Conservation (phyloP, 2,888 invertebrate species). For the Caenorhabditis uteleia region DNA sequence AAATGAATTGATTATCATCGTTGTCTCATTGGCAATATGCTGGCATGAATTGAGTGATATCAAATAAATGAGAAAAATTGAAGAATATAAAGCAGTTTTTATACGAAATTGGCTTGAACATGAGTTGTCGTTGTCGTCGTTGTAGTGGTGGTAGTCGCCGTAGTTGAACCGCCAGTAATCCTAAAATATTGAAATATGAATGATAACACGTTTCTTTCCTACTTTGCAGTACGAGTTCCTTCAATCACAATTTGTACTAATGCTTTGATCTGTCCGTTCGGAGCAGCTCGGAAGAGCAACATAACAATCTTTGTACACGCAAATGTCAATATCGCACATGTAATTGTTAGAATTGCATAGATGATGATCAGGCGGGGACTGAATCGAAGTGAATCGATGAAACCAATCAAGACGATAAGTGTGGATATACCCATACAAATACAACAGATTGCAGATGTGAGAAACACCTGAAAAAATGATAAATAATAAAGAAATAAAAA, state of each 20-base stretch:
- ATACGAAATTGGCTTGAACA: conserved; percentile 20
- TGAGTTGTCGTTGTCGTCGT: conserved; percentile 20
- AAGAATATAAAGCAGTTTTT: too few species aligned
- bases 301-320: conserved; percentile 42
- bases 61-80: background rate
- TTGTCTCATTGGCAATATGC: too few species aligned
- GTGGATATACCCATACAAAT: conserved; percentile 38
- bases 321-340: conserved; percentile 28
- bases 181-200: background rate
- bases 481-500: background rate
- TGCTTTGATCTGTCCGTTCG: conserved; percentile 45
- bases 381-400: conserved; percentile 54
- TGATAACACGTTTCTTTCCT: background rate
- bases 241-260: conserved; percentile 44
- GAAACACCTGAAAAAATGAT: conserved; percentile 37
- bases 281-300: conserved; percentile 52
- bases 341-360: conserved; percentile 45
- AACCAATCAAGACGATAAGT: conserved; percentile 43
- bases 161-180: too few species aligned
- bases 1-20: too few species aligned
- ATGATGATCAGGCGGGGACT: conserved; percentile 35
- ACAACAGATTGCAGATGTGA: conserved; percentile 36
- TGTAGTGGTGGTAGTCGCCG: conserved; percentile 13
- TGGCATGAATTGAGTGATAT: too few species aligned
- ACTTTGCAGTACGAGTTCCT: conserved; percentile 45